Evolutionary conservation across 2,797 vertebrate species (phyloP), one percentile per base, ranked within the genome.

Genomic region (Eulemur rubriventer): DNA sequence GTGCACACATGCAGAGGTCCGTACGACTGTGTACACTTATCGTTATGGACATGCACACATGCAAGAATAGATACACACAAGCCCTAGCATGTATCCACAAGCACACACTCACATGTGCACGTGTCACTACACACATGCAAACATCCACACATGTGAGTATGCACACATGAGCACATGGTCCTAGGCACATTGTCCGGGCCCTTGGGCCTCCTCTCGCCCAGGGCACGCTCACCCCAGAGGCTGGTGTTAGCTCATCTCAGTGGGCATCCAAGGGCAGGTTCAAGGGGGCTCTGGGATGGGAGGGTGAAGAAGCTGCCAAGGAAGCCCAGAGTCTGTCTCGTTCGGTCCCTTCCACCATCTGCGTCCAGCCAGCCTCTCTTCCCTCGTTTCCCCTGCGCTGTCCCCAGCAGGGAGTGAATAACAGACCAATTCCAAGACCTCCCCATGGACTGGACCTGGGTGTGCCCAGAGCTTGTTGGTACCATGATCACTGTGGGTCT

Each of bases 11-110:
- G 7, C 33, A 28, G 22, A 82, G 41, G 69, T 2, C 26, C 57
- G n/a, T 11, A 7, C 17, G 3, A 0, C 3, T 0, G 2, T 26
- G 43, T 0, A 33, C 12, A 5, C 13, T 7, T 14, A 30, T 0
- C 26, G 59, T 65, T 6, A 48, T 24, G 48, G 20, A 46, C 16
- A 59, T 18, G 18, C 28, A 28, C 48, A 57, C 3, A 61, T 22
- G 13, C 41, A 8, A 35, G 9, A 52, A n/a, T n/a, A 55, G 16
- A 35, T 0, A 2, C 48, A 30, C 2, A 2, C 18, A 17, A 22
- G 13, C 33, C 59, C 28, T 0, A 4, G 55, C 11, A 0, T 8
- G 16, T 10, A 22, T 26, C 57, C 38, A 16, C 28, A 10, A 11
- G 14, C 2, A 26, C 11, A 6, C 63, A n/a, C 50, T 13, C 26